Evolutionary conservation across 1,140 invertebrate genomes (phyloP).

Genomic region (Latrodectus geometricus): DNA sequence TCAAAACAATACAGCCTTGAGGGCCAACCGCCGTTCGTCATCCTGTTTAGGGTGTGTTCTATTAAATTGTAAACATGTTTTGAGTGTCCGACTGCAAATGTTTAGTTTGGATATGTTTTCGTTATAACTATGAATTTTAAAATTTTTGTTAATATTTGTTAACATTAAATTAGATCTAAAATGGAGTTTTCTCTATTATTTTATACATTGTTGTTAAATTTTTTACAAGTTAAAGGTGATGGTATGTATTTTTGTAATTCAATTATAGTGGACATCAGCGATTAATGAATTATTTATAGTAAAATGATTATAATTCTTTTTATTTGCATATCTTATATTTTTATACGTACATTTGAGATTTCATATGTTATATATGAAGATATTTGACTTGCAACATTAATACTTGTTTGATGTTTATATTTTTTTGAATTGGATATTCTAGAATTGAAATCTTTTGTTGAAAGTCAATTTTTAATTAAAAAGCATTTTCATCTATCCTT

Average conservation of each 20-base stretch:
- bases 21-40: conserved; percentile 32
- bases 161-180: background rate
- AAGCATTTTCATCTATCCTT: too few species aligned
- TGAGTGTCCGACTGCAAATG: background rate
- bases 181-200: conserved; percentile 3
- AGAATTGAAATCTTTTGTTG: too few species aligned
- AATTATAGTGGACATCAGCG: too few species aligned
- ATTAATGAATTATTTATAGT: too few species aligned
- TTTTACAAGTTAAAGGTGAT: conserved; percentile 32
- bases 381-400: too few species aligned
- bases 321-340: too few species aligned
- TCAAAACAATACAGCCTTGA: background rate
- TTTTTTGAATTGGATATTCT: too few species aligned
- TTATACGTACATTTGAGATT: too few species aligned
- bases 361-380: too few species aligned
- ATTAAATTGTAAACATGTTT: conserved; percentile 34
- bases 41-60: conserved; percentile 53
- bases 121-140: background rate
- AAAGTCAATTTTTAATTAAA: too few species aligned
- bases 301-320: too few species aligned
- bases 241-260: conserved; percentile 3
- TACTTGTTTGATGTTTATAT: too few species aligned
- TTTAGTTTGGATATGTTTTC: conserved; percentile 12
- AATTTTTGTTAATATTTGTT: background rate
- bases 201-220: background rate